These are phyloP conservation scores for Urosaurus nigricauda DNA, from an alignment of 2,797 vertebrate genomes.

Conservation along the genomic window DNA sequence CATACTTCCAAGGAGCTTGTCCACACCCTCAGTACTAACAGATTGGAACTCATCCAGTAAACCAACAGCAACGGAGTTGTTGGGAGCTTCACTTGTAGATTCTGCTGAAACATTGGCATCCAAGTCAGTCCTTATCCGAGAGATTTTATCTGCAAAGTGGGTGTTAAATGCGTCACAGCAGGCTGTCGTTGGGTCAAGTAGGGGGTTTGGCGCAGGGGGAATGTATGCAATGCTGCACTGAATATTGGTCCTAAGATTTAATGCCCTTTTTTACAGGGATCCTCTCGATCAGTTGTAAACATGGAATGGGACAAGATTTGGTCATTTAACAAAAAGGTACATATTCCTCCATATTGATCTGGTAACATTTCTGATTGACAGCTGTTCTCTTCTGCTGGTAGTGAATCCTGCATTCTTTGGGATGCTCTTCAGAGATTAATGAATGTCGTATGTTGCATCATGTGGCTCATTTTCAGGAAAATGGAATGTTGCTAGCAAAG, in stretches of 20 bases:
- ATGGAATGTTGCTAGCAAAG: conserved; percentile 78
- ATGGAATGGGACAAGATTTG: conserved; percentile 99
- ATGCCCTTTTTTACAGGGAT: conserved; percentile 83
- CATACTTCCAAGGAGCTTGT: no score
- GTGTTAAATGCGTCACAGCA: no score
- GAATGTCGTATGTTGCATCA: conserved; percentile 66
- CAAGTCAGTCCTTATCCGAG: no score
- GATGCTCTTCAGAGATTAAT: conserved; percentile 67
- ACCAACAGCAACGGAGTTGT: no score
- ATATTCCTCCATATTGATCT: conserved; percentile 32
- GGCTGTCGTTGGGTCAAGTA: no score
- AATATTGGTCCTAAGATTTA: neutral
- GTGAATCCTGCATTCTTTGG: conserved; percentile 54
- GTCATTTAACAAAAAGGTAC: conserved; percentile 99
- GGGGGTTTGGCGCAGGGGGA: no score
- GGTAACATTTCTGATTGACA: conserved; percentile 9
- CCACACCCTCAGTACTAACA: no score
- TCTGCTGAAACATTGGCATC: no score
- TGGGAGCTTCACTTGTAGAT: no score
- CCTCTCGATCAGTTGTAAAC: conserved; percentile 96
- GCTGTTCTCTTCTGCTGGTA: conserved; percentile 50
- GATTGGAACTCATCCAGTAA: no score
- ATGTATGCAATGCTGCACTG: neutral
- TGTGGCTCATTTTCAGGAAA: conserved; percentile 78
- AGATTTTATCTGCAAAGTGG: no score